phyloP scores from a whole-genome alignment of 1,140 invertebrate species.

The Samia ricini region DNA sequence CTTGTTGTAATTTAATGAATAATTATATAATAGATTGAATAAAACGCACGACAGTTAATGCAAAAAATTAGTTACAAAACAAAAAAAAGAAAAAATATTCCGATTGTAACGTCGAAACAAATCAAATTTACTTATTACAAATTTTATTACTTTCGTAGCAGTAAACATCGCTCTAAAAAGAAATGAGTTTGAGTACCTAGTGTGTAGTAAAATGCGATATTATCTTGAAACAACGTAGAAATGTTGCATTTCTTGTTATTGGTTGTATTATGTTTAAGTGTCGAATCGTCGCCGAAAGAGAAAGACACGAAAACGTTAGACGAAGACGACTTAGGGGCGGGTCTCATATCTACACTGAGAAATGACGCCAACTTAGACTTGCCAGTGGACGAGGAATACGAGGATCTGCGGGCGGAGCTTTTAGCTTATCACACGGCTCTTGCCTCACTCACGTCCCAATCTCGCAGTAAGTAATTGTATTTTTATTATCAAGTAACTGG shows the following conservation, averaged over 20 bases:
- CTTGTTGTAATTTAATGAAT: too few relatives aligned
- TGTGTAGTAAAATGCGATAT: constrained; percentile 33
- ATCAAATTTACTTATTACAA: constrained; percentile 42
- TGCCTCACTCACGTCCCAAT: constrained; percentile 33
- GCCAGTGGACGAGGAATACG: constrained; percentile 60
- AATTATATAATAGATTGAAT: too few relatives aligned
- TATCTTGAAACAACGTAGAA: constrained; percentile 28
- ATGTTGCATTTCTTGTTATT: constrained; percentile 38
- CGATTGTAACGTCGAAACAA: neutral
- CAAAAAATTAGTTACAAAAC: neutral
- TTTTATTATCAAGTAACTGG: neutral
- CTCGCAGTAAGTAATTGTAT: constrained; percentile 42
- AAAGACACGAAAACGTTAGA: constrained; percentile 16
- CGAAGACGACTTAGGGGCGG: constrained; percentile 33
- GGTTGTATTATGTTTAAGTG: constrained; percentile 30
- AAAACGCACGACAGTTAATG: too few relatives aligned
- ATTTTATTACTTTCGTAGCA: constrained; percentile 55
- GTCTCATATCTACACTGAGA: constrained; percentile 37
- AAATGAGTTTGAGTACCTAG: constrained; percentile 13
- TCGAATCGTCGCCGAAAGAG: constrained; percentile 9
- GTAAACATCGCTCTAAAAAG: constrained; percentile 48
- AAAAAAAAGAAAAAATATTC: neutral
- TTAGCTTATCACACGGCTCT: constrained; percentile 60
- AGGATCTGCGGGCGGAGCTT: constrained; percentile 62
- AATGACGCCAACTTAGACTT: constrained; percentile 61